phyloP scores from a whole-genome alignment of 2,113 vertebrate genomes.

The Phylloscopus trochiloides region DNA sequence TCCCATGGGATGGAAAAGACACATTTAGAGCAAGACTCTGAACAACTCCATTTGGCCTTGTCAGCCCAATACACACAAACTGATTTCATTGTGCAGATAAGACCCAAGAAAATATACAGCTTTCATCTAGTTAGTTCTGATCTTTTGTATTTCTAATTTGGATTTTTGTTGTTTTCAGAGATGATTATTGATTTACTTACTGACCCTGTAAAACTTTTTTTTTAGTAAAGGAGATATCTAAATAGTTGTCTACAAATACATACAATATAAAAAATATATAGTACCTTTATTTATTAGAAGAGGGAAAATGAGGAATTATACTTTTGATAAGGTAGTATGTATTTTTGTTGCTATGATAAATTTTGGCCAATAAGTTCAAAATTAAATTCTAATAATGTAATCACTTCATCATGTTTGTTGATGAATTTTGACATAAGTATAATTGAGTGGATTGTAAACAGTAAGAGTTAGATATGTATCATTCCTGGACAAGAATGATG shows the following conservation, averaged over 20 bases:
- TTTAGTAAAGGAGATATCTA: neutral
- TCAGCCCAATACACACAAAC: neutral
- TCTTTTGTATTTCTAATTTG: neutral
- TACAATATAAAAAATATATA: accelerated
- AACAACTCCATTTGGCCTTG: neutral
- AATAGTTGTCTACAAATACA: neutral
- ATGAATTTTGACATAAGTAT: neutral
- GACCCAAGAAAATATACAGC: neutral
- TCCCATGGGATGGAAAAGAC: neutral
- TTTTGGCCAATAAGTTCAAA: neutral
- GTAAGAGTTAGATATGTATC: neutral
- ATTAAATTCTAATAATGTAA: neutral
- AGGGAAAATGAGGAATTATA: neutral
- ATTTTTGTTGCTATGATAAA: neutral
- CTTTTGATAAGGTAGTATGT: neutral
- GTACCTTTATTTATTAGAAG: neutral
- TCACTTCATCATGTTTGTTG: neutral
- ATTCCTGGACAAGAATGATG: neutral
- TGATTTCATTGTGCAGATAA: neutral
- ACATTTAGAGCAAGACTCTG: neutral
- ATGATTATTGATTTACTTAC: neutral
- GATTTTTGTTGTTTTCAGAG: neutral
- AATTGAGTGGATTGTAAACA: neutral
- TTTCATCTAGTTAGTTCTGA: neutral
- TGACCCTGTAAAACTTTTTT: neutral